Evolutionary conservation across 92 coral and sea anemone genomes (phyloP).

Genomic region (Bergia sp.): DNA sequence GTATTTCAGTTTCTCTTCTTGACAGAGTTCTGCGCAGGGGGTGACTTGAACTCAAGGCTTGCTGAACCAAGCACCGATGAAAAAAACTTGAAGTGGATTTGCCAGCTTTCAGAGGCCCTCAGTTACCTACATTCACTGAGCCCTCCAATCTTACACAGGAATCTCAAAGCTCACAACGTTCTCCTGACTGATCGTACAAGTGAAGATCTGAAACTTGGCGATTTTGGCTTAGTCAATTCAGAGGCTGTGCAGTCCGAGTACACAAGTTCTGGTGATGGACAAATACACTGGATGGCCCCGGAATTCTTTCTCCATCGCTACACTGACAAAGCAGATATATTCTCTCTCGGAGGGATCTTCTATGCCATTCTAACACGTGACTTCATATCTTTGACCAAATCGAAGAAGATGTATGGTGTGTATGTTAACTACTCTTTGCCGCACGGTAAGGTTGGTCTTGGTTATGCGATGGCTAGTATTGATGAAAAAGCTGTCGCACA

Average conservation of each 20-base stretch:
- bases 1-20: slow-evolving; percentile 57
- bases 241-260: slow-evolving; percentile 5
- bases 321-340: slow-evolving; percentile 72
- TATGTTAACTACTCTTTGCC: slow-evolving; percentile 31
- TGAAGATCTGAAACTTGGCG: neutral
- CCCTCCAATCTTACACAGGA: slow-evolving; percentile 31
- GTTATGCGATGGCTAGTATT: slow-evolving; percentile 48
- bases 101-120: slow-evolving; percentile 77
- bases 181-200: slow-evolving; percentile 49
- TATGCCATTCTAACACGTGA: slow-evolving; percentile 69
- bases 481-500: neutral
- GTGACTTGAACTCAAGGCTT: slow-evolving; percentile 70
- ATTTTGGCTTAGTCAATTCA: slow-evolving; percentile 13
- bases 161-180: slow-evolving; percentile 50
- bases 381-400: slow-evolving; percentile 25
- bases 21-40: slow-evolving; percentile 75
- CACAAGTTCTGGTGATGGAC: slow-evolving; percentile 48
- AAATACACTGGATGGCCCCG: slow-evolving; percentile 74
- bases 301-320: slow-evolving; percentile 55
- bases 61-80: slow-evolving; percentile 42
- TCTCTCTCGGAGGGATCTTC: slow-evolving; percentile 72
- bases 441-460: slow-evolving; percentile 31
- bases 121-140: slow-evolving; percentile 24
- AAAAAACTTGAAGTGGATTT: slow-evolving; percentile 68
- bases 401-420: slow-evolving; percentile 69